Conservation (phyloP, 2,113 vertebrate genomes). For the Beaufortia kweichowensis region DNA sequence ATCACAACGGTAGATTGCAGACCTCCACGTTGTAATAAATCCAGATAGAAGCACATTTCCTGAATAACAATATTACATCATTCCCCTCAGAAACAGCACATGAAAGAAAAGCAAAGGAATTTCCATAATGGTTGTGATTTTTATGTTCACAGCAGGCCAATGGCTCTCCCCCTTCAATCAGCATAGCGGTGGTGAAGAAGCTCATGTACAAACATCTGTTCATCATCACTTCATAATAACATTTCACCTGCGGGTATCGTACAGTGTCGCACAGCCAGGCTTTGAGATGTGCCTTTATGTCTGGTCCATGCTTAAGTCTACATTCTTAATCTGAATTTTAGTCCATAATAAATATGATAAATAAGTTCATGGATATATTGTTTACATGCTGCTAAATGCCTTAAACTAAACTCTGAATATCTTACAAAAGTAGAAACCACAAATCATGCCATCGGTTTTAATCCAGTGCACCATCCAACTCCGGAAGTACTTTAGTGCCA, state of each 20-base stretch:
- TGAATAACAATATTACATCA: slow-evolving; percentile 22
- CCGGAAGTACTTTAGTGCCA: too few relatives aligned
- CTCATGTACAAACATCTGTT: slow-evolving; percentile 11
- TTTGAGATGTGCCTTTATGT: too few relatives aligned
- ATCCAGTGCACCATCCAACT: too few relatives aligned
- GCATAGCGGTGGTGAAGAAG: background rate
- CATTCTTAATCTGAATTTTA: too few relatives aligned
- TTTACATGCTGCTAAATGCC: too few relatives aligned
- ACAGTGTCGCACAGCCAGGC: too few relatives aligned
- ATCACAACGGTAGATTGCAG: background rate
- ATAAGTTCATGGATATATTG: too few relatives aligned
- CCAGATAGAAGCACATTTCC: background rate
- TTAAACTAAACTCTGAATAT: too few relatives aligned
- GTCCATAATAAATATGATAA: too few relatives aligned
- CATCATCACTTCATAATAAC: background rate
- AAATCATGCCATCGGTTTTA: too few relatives aligned
- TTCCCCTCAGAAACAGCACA: background rate
- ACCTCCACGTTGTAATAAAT: slow-evolving; percentile 10
- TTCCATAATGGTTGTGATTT: slow-evolving; percentile 25
- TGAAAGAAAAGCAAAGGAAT: slow-evolving; percentile 2
- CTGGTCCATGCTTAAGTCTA: too few relatives aligned
- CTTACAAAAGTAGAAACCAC: too few relatives aligned
- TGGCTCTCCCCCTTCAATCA: slow-evolving; percentile 28
- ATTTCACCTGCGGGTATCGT: background rate
- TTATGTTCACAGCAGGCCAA: slow-evolving; percentile 23